Percentiles rank a stretch among this genome's conserved stretches.
Evolutionary conservation across 1,140 invertebrate genomes (phyloP).

Genomic region (Brachionus calyciflorus): DNA sequence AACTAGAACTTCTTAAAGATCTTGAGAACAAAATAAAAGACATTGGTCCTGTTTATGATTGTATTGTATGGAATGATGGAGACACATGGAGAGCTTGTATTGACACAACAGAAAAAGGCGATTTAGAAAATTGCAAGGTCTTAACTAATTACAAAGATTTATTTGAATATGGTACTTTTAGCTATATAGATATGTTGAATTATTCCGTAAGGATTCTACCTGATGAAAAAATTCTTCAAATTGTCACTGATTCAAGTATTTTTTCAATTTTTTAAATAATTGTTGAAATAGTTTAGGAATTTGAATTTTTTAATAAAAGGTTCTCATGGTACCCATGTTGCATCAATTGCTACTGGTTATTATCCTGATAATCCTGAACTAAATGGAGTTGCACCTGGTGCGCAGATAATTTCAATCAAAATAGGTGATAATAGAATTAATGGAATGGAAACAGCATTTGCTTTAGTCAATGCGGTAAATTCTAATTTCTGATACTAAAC

Average conservation of each 20-base stretch:
- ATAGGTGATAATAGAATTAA: conserved; percentile 82
- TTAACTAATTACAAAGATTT: conserved; percentile 81
- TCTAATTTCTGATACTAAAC: too few relatives aligned
- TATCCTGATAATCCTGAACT: conserved; percentile 83
- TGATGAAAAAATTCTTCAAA: conserved; percentile 83
- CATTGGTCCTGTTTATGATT: conserved; percentile 83
- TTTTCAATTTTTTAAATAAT: conserved; percentile 51
- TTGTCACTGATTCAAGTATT: conserved; percentile 88
- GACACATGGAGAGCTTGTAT: conserved; percentile 76
- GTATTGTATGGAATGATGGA: conserved; percentile 85
- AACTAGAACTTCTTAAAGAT: conserved; percentile 74
- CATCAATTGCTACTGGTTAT: conserved; percentile 85
- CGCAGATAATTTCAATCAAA: conserved; percentile 85
- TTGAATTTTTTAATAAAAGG: conserved; percentile 65
- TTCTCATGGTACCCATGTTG: conserved; percentile 92
- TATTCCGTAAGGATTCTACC: conserved; percentile 88
- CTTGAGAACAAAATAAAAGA: conserved; percentile 85
- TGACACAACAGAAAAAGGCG: conserved; percentile 78
- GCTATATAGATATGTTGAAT: conserved; percentile 73
- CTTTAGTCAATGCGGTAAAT: conserved; percentile 82
- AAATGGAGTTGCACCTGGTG: conserved; percentile 92
- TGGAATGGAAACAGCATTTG: conserved; percentile 93
- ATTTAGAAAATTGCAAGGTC: conserved; percentile 71
- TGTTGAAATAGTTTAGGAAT: not conserved
- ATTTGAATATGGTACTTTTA: conserved; percentile 74